Evolutionary conservation across 2,797 vertebrate genomes (phyloP).

Genomic region (Dermochelys coriacea): DNA sequence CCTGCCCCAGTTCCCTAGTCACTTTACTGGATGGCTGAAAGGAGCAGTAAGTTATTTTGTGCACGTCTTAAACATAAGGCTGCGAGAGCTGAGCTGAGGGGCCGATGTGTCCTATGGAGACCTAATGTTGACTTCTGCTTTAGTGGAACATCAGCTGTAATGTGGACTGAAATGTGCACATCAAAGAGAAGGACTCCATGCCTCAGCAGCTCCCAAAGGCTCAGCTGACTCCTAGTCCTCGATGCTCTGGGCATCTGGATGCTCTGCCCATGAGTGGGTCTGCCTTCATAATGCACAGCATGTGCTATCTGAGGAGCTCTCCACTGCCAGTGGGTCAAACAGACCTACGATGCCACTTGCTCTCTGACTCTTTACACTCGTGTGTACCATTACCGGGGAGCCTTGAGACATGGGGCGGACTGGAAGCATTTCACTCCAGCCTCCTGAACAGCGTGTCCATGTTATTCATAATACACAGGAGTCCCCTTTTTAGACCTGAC

Average conservation of each 20-base stretch:
- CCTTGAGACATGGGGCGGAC: neutral
- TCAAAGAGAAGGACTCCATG: neutral
- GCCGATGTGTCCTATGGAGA: neutral
- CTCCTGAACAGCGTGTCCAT: neutral
- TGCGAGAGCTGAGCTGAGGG: neutral
- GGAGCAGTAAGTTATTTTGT: neutral
- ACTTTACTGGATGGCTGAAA: neutral
- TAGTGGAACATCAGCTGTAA: neutral
- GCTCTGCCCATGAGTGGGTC: neutral
- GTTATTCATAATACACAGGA: neutral
- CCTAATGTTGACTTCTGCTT: neutral
- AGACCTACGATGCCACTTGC: rapidly evolving
- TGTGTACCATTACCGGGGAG: neutral
- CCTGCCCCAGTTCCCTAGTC: neutral
- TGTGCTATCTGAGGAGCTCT: neutral
- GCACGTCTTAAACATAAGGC: rapidly evolving
- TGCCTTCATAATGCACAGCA: neutral
- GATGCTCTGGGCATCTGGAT: neutral
- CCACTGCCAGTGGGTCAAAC: neutral
- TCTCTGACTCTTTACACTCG: neutral
- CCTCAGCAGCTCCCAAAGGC: neutral
- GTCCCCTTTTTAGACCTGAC: neutral
- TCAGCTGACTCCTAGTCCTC: neutral
- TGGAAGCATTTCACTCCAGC: neutral
- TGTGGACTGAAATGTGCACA: neutral